These are phyloP conservation scores for Cylindroiulus punctatus DNA, from an alignment of 2,888 invertebrate genomes.

Conservation along the genomic window DNA sequence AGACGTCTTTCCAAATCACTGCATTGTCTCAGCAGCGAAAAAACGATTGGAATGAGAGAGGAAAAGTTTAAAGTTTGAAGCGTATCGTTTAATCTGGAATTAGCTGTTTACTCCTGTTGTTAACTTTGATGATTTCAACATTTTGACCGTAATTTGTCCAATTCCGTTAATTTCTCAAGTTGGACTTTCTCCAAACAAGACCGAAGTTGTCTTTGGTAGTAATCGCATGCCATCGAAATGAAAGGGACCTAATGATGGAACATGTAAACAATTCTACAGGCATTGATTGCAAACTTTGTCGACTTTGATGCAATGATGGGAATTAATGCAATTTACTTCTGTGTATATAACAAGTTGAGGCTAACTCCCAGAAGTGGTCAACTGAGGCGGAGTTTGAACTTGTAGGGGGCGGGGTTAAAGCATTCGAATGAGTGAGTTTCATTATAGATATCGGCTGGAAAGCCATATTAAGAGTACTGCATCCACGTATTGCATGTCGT, in stretches of 20 bases:
- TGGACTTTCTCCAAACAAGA: background rate
- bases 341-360: too few relatives aligned
- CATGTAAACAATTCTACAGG: too few relatives aligned
- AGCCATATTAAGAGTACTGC: background rate
- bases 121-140: background rate
- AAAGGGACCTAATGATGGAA: too few relatives aligned
- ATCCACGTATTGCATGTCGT: background rate
- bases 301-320: background rate
- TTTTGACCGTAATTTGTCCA: background rate
- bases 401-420: too few relatives aligned
- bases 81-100: slow-evolving; percentile 31
- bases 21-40: background rate
- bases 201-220: too few relatives aligned
- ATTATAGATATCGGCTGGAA: background rate
- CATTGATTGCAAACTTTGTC: background rate
- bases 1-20: slow-evolving; percentile 30
- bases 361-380: too few relatives aligned
- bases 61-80: slow-evolving; percentile 27
- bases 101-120: background rate
- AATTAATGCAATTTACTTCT: too few relatives aligned
- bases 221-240: too few relatives aligned
- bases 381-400: too few relatives aligned
- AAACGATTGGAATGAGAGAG: background rate
- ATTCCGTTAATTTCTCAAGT: background rate
- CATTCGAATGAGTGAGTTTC: too few relatives aligned